Evolutionary conservation across 2,888 invertebrate genomes (phyloP), one percentile per base, ranked within the genome.

Genomic region (Chalcis sispes): DNA sequence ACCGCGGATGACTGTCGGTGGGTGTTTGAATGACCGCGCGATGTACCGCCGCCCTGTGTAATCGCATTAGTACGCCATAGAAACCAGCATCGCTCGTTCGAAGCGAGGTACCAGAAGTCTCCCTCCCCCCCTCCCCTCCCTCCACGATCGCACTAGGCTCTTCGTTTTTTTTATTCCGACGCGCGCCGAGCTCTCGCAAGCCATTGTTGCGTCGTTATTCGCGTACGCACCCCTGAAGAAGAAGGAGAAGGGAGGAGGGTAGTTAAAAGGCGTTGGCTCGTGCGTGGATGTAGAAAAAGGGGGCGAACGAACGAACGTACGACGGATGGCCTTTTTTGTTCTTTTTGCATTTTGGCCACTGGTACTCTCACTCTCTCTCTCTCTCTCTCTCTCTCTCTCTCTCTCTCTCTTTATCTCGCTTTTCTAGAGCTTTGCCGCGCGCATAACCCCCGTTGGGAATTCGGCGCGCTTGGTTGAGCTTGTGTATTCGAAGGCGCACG

Each of bases 141-240:
- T 8, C 3, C 42, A 10, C 69, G 62, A 54, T 72, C 1, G 40
- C 36, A n/a, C 48, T 4, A 13, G 1, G 1, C 48, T 18, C 40
- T 3, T 42, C 15, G 13, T 18, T 20, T 69, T 56, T 62, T 42
- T 2, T 42, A 15, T 15, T 42, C 32, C 58, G 42, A 15, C 20
- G 23, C 10, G 20, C 52, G 27, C 48, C 3, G 23, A 18, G 42
- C 29, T 32, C 8, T 71, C 85, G 79, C n/a, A n/a, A n/a, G 83
- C 86, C 86, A 88, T 88, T 88, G 88, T 88, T 88, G 84, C 86
- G 84, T 88, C 86, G 87, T 88, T 88, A 88, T 87, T 88, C 86
- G 85, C 82, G 82, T 84, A 74, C 80, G 72, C 77, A 64, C 74
- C 75, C 77, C 72, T n/a, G n/a, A n/a, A n/a, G n/a, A n/a, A n/a